phyloP scores from a whole-genome alignment of 2,888 invertebrate species.

The Dolomedes plantarius region DNA sequence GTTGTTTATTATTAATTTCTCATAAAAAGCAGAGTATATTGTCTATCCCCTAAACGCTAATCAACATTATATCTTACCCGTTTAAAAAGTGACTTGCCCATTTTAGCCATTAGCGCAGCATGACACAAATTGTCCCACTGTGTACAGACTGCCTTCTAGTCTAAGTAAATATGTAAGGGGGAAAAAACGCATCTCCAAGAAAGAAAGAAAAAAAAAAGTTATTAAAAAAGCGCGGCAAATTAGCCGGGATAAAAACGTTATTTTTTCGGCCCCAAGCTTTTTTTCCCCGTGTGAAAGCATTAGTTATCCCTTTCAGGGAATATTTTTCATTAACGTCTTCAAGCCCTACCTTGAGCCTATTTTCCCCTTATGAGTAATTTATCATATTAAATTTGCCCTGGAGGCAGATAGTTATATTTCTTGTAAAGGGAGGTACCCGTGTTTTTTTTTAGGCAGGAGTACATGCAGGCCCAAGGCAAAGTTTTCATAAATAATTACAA shows the following conservation, averaged over 20 bases:
- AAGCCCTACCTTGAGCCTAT: constrained; percentile 62
- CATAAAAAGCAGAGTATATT: constrained; percentile 66
- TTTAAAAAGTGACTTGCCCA: constrained; percentile 55
- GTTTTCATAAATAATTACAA: constrained; percentile 6
- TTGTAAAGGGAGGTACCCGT: constrained; percentile 22
- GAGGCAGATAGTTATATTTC: constrained; percentile 67
- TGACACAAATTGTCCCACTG: constrained; percentile 68
- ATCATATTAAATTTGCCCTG: constrained; percentile 67
- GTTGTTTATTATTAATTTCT: constrained; percentile 68
- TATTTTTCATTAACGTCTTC: constrained; percentile 70
- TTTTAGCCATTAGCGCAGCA: constrained; percentile 46
- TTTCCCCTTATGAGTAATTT: constrained; percentile 56
- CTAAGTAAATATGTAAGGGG: constrained; percentile 37
- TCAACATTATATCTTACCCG: constrained; percentile 67
- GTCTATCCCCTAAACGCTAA: constrained; percentile 63
- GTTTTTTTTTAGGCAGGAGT: not conserved
- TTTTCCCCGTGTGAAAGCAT: constrained; percentile 56
- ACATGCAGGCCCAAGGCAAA: not conserved
- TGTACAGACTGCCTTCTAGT: constrained; percentile 33
- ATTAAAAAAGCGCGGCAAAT: constrained; percentile 55
- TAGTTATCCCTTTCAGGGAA: constrained; percentile 58
- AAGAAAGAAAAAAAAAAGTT: constrained; percentile 38
- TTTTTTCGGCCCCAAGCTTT: constrained; percentile 37
- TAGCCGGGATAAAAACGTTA: constrained; percentile 66
- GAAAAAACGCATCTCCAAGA: constrained; percentile 20